These are phyloP conservation scores for Tenebrio molitor DNA, from an alignment of 1,140 invertebrate genomes.

Conservation along the genomic window DNA sequence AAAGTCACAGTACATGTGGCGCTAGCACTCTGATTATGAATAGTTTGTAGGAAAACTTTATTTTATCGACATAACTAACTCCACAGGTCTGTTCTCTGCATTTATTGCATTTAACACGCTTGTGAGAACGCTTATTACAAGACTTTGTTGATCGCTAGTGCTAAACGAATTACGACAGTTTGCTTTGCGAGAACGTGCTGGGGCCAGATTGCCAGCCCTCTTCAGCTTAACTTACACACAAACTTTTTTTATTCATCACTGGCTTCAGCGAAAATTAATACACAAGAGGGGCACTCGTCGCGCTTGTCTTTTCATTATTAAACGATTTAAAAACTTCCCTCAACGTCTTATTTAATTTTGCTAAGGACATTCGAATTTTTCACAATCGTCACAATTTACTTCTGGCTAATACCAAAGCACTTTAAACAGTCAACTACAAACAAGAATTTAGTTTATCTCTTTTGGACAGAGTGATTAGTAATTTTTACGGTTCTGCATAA, in stretches of 20 bases:
- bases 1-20: constrained; percentile 43
- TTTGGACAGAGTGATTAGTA: too few relatives aligned
- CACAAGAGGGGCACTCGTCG: too few relatives aligned
- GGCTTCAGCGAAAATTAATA: too few relatives aligned
- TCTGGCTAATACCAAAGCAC: too few relatives aligned
- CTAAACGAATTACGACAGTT: constrained; percentile 30
- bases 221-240: background rate
- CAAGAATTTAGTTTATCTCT: too few relatives aligned
- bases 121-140: constrained; percentile 37
- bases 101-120: constrained; percentile 34
- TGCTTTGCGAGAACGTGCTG: background rate
- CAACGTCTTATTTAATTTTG: too few relatives aligned
- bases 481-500: too few relatives aligned
- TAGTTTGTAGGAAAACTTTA: constrained; percentile 46
- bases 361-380: too few relatives aligned
- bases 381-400: too few relatives aligned
- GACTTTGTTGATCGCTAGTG: constrained; percentile 25
- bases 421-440: too few relatives aligned
- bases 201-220: background rate
- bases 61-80: constrained; percentile 51
- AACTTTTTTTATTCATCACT: background rate
- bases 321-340: too few relatives aligned
- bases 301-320: too few relatives aligned
- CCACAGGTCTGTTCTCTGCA: constrained; percentile 38
- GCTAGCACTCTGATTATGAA: constrained; percentile 25